phyloP scores from a whole-genome alignment of 2,797 vertebrate genomes.

The Chrysocyon brachyurus region DNA sequence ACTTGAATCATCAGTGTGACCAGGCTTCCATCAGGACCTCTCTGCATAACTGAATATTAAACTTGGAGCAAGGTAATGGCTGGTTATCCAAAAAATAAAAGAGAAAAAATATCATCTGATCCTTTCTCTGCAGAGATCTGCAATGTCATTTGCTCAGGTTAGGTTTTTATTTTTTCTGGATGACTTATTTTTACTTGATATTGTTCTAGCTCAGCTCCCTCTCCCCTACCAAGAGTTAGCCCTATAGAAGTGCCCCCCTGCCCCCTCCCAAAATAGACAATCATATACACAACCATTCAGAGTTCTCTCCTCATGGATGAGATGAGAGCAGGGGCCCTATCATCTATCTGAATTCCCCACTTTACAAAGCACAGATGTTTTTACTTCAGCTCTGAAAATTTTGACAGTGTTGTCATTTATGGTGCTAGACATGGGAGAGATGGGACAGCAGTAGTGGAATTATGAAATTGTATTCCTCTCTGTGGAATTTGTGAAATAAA shows the following conservation, averaged over 20 bases:
- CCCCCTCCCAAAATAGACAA: neutral
- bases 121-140: constrained; percentile 15
- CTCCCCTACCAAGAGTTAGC: neutral
- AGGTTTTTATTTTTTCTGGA: neutral
- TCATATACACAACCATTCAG: neutral
- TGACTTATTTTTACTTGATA: constrained; percentile 35
- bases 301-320: neutral
- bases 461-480: constrained; percentile 38
- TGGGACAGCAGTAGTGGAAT: neutral
- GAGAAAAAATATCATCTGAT: neutral
- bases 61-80: constrained; percentile 33
- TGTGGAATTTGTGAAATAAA: constrained; percentile 48
- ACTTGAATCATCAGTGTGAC: constrained; percentile 40
- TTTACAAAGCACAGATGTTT: constrained; percentile 37
- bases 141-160: constrained; percentile 11
- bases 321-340: neutral
- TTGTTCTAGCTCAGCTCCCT: neutral
- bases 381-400: constrained; percentile 59
- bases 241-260: neutral
- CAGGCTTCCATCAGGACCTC: constrained; percentile 15
- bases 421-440: neutral
- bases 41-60: constrained; percentile 56
- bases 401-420: constrained; percentile 29
- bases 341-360: constrained; percentile 21
- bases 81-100: constrained; percentile 47